Conservation (phyloP, 2,888 invertebrate species). For the Harmothoe impar region DNA sequence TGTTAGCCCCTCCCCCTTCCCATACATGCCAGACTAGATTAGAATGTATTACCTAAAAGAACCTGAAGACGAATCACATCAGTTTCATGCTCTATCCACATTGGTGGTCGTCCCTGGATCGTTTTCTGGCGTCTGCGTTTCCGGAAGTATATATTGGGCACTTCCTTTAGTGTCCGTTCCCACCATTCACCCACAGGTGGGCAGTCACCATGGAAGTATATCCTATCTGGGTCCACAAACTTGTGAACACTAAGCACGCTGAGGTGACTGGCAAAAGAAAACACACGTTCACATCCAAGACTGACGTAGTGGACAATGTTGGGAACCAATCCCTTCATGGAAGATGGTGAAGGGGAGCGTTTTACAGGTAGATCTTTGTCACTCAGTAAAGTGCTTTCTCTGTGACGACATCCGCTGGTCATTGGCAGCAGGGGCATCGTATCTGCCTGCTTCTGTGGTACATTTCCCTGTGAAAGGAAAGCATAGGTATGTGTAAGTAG, state of each 20-base stretch:
- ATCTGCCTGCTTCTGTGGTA: no score
- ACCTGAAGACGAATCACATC: slow-evolving; percentile 28
- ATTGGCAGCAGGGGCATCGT: no score
- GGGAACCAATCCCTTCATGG: not conserved
- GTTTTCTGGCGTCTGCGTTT: not conserved
- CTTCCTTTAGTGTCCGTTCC: not conserved
- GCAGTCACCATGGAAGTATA: slow-evolving; percentile 45
- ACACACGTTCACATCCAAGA: not conserved
- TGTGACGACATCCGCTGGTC: not conserved
- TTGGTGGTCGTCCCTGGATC: not conserved
- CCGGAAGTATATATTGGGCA: slow-evolving; percentile 38
- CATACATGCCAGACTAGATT: no score
- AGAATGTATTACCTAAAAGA: slow-evolving; percentile 15
- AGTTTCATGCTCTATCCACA: slow-evolving; percentile 39
- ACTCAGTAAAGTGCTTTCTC: not conserved
- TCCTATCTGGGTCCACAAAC: not conserved
- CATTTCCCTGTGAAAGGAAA: no score
- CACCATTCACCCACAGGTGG: not conserved
- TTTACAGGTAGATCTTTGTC: not conserved
- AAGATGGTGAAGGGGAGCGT: not conserved
- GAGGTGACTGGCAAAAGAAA: not conserved
- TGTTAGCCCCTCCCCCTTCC: no score
- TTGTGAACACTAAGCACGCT: slow-evolving; percentile 25
- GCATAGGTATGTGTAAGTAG: no score
- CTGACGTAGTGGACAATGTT: slow-evolving; percentile 28